Evolutionary conservation across 2,113 vertebrate species (phyloP), one percentile per base, ranked within the genome.

Genomic region (Ariopsis seemanni): DNA sequence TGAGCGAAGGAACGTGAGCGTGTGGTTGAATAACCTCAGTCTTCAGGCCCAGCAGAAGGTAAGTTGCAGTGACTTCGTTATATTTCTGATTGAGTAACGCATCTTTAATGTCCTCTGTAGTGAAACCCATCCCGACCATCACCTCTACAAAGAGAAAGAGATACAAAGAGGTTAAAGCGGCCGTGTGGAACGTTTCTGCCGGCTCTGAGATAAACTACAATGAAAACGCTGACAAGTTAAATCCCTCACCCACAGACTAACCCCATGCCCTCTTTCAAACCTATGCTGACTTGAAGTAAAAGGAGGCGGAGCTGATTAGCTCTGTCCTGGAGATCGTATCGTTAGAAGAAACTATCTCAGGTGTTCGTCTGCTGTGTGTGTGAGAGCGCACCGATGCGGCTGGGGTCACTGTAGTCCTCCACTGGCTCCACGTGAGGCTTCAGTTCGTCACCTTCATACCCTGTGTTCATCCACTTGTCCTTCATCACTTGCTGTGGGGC

Each of bases 71-170:
- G 89, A 98, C 96, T 93, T 99, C 97, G 0, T 98, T 97, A 93
- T 98, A 99, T 90, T 97, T 98, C 92, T 98, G 97, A 94, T 94
- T 97, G 90, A 95, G 95, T 93, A 99, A 92, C 78, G 97, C 94
- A 84, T 99, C 97, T 91, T 97, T 97, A 93, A 99, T 98, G 91
- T 97, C 97, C 88, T 98, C 97, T 4, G 97, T 90, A 0, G 96
- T 97, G 92, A 98, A 99, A 58, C 97, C 97, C 97, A 98, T 97
- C n/a, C 96, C 97, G 42, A 99, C 96, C 97, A 99, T 98, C 86
- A 98, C 95, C 95, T 99, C 97, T 99, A 93, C 87, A 86, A 58
- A 63, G 88, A 84, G 17, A 69, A 63, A 75, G 18, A 85, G 58
- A 87, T 20, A 79, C 42, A 3, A 81, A 42, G n/a, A 30, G 25